Evolutionary conservation across 2,113 vertebrate species (phyloP), one percentile per base, ranked within the genome.

Genomic region (Montifringilla adamsi): DNA sequence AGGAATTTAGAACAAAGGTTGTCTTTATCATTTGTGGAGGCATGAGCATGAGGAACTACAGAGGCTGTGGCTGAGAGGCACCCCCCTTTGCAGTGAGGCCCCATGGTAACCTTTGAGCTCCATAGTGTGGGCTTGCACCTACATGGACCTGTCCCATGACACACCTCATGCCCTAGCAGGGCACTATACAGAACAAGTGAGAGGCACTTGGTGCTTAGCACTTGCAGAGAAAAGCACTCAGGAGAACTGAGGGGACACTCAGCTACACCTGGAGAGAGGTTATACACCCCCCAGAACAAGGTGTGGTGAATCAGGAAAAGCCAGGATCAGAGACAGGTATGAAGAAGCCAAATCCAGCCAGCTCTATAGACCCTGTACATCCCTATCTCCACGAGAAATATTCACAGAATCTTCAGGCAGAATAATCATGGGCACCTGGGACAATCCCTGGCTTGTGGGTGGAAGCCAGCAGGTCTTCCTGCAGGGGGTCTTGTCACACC

Each of bases 1-100:
- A 80, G 49, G 26, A 79, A 41, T 26, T 53, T 46, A 53, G 39
- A 89, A 96, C 83, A 95, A 94, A 90, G 59, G 64, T 22, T 84
- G 55, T 41, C 88, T 96, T 90, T 94, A 80, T 92, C 55, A 55
- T 74, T 46, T n/a, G 28, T n/a, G 30, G 27, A 77, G 24, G 24
- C 46, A 53, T 13, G 27, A 87, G 53, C 2, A 1, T 20, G 49
- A 41, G 64, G 83, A 94, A 81, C 18, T 58, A 80, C 5, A 55
- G 35, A 62, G 46, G 53, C 69, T 87, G 33, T 4, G 15, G n/a
- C 62, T 78, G 39, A 58, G 59, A 85, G 53, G 79, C 37, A 46
- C 2, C 12, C 37, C 15, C 13, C 11, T 47, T 20, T 47, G 30
- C 39, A 69, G 39, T 9, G 68, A 59, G 2, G 4, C 14, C 16